Evolutionary conservation across 2,888 invertebrate species (phyloP).

Genomic region (Leucophora obtusa): DNA sequence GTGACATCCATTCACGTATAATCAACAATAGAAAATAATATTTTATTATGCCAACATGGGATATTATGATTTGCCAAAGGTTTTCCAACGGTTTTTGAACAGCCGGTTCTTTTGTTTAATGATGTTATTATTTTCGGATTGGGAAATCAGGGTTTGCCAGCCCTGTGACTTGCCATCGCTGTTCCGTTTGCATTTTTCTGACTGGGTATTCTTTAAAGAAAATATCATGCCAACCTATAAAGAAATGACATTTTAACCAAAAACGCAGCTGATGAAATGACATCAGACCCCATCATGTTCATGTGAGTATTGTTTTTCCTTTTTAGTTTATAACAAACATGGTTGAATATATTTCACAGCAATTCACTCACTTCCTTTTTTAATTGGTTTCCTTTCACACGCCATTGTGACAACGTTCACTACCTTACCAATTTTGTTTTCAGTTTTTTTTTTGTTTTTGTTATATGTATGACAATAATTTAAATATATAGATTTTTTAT

Average conservation of each 20-base stretch:
- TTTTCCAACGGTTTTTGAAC: too few species aligned
- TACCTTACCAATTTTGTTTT: conserved; percentile 57
- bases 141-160: too few species aligned
- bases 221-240: conserved; percentile 20
- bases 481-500: conserved; percentile 20
- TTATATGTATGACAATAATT: conserved; percentile 37
- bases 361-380: conserved; percentile 51
- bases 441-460: conserved; percentile 43
- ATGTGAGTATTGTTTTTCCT: not conserved
- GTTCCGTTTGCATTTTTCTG: too few species aligned
- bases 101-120: too few species aligned
- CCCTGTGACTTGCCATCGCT: too few species aligned
- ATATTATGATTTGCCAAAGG: too few species aligned
- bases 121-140: too few species aligned
- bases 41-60: too few species aligned
- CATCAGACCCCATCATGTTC: conserved; percentile 38
- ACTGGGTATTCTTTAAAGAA: not conserved
- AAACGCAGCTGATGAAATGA: conserved; percentile 51
- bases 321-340: conserved; percentile 33
- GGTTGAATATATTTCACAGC: conserved; percentile 40
- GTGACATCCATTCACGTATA: too few species aligned
- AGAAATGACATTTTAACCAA: conserved; percentile 31
- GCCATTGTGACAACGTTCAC: conserved; percentile 63
- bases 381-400: conserved; percentile 66
- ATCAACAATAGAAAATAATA: too few species aligned